Evolutionary conservation across 2,113 vertebrate species (phyloP).

Genomic region (Litocranius walleri): DNA sequence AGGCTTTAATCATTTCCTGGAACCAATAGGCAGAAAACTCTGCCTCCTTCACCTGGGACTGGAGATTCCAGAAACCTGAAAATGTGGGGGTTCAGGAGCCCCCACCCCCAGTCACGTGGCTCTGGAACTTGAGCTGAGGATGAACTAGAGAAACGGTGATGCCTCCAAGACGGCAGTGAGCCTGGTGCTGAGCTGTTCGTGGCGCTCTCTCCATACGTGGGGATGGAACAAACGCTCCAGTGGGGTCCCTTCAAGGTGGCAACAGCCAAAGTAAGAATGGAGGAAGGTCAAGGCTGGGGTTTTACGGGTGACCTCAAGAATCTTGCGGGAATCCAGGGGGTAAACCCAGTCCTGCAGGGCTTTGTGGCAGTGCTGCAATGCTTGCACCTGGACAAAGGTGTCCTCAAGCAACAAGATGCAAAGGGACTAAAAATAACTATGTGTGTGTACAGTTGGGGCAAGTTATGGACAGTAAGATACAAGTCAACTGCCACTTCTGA

Average conservation of each 20-base stretch:
- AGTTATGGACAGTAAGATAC: not conserved
- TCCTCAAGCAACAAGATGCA: not conserved
- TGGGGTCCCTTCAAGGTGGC: rapidly evolving
- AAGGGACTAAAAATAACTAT: not conserved
- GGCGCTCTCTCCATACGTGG: rapidly evolving
- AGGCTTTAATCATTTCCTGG: not conserved
- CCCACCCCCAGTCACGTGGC: rapidly evolving
- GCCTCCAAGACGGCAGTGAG: not conserved
- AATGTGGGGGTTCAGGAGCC: not conserved
- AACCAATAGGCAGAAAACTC: not conserved
- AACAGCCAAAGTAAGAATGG: rapidly evolving
- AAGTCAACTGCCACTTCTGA: not conserved
- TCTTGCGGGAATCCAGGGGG: not conserved
- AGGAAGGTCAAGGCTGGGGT: not conserved
- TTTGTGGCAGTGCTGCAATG: not conserved
- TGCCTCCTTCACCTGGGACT: not conserved
- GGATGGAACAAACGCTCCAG: rapidly evolving
- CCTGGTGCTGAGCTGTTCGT: rapidly evolving
- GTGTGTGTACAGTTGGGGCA: not conserved
- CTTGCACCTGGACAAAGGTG: not conserved
- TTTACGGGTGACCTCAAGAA: rapidly evolving
- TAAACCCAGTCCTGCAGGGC: not conserved
- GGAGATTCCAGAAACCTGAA: not conserved
- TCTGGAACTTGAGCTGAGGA: not conserved
- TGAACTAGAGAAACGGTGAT: not conserved